Evolutionary conservation across 2,113 vertebrate genomes (phyloP).

Genomic region (Egretta garzetta): DNA sequence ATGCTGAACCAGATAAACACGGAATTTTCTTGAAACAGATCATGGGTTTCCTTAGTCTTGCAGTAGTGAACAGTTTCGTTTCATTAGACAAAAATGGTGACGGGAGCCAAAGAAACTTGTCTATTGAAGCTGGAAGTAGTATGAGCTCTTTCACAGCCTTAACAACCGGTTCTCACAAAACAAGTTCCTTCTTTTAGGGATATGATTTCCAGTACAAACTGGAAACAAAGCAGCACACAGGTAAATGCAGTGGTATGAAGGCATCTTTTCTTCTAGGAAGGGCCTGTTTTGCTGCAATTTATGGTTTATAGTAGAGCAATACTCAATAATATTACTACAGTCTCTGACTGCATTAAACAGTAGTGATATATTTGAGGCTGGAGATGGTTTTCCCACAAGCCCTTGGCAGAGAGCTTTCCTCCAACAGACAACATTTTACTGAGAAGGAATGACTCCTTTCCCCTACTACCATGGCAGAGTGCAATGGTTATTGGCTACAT

Average conservation of each 20-base stretch:
- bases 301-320: not conserved
- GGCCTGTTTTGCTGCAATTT: not conserved
- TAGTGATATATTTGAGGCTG: not conserved
- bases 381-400: not conserved
- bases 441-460: not conserved
- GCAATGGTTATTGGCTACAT: not conserved
- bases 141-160: not conserved
- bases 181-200: not conserved
- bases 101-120: not conserved
- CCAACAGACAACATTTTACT: not conserved
- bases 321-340: not conserved
- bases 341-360: not conserved
- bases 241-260: not conserved
- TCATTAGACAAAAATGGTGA: not conserved
- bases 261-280: not conserved
- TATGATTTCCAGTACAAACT: not conserved
- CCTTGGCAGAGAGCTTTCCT: not conserved
- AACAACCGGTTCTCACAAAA: accelerated
- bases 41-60: not conserved
- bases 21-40: not conserved
- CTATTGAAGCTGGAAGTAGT: not conserved
- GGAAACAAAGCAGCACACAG: not conserved
- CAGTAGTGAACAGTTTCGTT: not conserved
- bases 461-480: not conserved
- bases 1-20: not conserved